phyloP scores from a whole-genome alignment of 2,113 vertebrate genomes.

The Aldabrachelys gigantea region DNA sequence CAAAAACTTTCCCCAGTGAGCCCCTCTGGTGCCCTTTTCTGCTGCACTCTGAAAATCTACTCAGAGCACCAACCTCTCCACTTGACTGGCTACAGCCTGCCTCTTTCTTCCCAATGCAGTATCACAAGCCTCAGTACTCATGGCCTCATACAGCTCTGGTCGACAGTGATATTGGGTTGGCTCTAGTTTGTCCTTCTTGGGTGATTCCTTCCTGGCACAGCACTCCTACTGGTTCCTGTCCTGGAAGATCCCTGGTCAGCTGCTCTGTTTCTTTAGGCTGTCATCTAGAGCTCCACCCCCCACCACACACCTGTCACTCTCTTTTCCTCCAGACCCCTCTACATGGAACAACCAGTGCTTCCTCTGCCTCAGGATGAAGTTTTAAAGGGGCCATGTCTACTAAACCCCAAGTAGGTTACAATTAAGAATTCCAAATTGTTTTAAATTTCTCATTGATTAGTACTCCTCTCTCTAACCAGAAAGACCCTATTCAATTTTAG shows the following conservation, averaged over 20 bases:
- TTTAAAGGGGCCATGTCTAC: neutral
- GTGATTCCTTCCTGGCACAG: neutral
- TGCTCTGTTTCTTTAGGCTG: neutral
- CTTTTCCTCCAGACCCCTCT: neutral
- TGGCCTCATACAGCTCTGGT: neutral
- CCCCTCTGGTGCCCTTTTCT: too few relatives aligned
- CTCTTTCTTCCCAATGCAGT: neutral
- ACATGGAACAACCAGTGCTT: neutral
- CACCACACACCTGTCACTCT: neutral
- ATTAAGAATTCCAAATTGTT: neutral
- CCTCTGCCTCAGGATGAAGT: neutral
- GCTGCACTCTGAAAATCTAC: too few relatives aligned
- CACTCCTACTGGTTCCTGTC: neutral
- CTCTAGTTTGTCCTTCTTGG: neutral
- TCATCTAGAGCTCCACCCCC: neutral
- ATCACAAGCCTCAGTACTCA: neutral
- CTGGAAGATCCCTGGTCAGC: neutral
- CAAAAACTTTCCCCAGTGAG: too few relatives aligned
- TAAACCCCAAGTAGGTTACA: neutral
- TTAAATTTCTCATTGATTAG: neutral
- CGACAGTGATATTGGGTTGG: neutral
- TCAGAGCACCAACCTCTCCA: too few relatives aligned
- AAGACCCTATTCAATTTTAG: neutral
- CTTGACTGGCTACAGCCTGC: neutral
- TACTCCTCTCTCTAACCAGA: neutral